Evolutionary conservation across 2,113 vertebrate genomes (phyloP), one percentile per base, ranked within the genome.

Genomic region (Galbula dea): DNA sequence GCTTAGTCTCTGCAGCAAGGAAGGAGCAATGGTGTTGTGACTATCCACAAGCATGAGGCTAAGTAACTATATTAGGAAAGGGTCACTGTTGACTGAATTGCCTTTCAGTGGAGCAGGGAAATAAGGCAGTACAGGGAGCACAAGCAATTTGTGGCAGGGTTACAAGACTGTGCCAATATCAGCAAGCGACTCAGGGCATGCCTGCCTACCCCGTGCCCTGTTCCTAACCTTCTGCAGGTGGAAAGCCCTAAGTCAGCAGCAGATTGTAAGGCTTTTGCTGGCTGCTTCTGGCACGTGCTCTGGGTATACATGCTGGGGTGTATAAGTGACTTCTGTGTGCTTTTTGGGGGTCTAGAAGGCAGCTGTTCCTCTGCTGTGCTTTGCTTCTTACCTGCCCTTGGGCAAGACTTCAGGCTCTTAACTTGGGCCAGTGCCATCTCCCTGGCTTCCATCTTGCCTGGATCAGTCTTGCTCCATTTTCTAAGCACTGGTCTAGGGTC

Each of bases 21-120:
- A 75, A 68, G 22, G 52, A 34, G 34, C 21, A 90, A 39, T 9
- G 63, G n/a, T 22, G 32, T 62, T 72, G 30, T 67, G 55, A 65
- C 2, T 49, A 48, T 55, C 81, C 72, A 26, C 0, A 0, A 75
- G 19, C 27, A 6, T 26, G 27, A 11, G 20, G n/a, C 52, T 65
- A 26, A 26, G 45, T 51, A 75, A 34, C 26, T 77, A 3, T 14
- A 14, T 46, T n/a, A 59, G 43, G 29, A 83, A 83, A 59, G 43
- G 23, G n/a, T 12, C 26, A 16, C 45, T 65, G 10, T 63, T 78
- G 30, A 32, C 39, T 45, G 52, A 87, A 52, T n/a, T 48, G 36
- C 57, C 52, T 52, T 78, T 93, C 66, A 72, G 52, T 48, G 43
- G 48, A 63, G 11, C 62, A 72, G 57, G 67, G 32, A 63, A 84